Evolutionary conservation across 2,797 vertebrate genomes (phyloP), one percentile per base, ranked within the genome.

Genomic region (Gobio occitaniae): DNA sequence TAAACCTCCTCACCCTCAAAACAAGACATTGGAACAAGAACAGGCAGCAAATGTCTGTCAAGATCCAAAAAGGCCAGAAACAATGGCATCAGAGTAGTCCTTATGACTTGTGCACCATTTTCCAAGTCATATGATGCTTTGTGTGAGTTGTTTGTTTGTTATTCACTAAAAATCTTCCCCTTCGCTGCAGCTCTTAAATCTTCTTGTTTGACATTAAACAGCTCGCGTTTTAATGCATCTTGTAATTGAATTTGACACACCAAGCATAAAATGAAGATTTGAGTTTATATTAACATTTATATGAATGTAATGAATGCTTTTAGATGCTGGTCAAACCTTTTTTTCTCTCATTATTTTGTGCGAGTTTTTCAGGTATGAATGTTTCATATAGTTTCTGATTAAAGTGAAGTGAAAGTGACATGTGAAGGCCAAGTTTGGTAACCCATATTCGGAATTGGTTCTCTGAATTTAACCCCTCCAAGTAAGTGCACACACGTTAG

Each of bases 61-160:
- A 11, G 36, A 21, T 69, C 36, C 12, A 44, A 70, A 21, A 41
- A 21, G 19, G 8, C 32, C 5, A 8, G 17, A 69, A 70, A n/a
- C 29, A 71, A 48, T 19, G 8, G 41, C 44, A 72, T 48, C 3
- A 41, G 8, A 47, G 15, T 25, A 8, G 69, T 47, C 44, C 44
- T 44, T 7, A n/a, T 44, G 68, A n/a, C 19, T 44, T 66, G 29
- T 66, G 63, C 6, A 2, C 36, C 48, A 12, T 38, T 19, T 69
- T 69, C 66, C 69, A 48, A 48, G 69, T 15, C 44, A 71, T 15
- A n/a, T 71, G 68, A 44, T 48, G 69, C n/a, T 25, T 71, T 71
- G 21, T 69, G 36, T 71, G 12, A 71, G 21, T 41, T 41, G 1
- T 19, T 4, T n/a, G 12, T 44, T 70, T n/a, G 7, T 71, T 48